These are phyloP conservation scores for Cotesia vestalis DNA, from an alignment of 1,140 invertebrate species.

Conservation along the genomic window DNA sequence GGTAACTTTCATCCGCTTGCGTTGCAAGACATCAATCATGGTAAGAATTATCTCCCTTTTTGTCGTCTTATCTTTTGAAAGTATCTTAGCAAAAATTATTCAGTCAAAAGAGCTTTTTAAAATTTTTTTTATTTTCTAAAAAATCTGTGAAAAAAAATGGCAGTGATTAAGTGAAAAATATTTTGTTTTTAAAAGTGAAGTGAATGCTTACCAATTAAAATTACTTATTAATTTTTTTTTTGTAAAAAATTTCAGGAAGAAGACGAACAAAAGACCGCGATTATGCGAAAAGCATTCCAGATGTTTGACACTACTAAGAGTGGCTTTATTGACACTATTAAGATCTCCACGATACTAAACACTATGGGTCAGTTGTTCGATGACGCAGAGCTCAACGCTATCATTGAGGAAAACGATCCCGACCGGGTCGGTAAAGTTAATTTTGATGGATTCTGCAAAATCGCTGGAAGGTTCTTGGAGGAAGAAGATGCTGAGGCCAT, in stretches of 20 bases:
- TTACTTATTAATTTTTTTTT: conserved; percentile 30
- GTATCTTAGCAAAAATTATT: too few species aligned
- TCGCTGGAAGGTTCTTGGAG: conserved; percentile 89
- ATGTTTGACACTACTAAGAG: conserved; percentile 94
- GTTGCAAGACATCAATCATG: conserved; percentile 49
- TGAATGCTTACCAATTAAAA: background rate
- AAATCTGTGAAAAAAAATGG: too few species aligned
- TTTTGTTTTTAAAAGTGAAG: too few species aligned
- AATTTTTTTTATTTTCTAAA: too few species aligned
- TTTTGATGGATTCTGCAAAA: conserved; percentile 91
- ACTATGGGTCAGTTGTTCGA: conserved; percentile 93
- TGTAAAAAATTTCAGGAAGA: conserved; percentile 68
- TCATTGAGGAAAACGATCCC: conserved; percentile 87
- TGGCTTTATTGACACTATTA: conserved; percentile 88
- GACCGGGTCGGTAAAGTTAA: conserved; percentile 89
- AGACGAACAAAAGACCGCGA: conserved; percentile 84
- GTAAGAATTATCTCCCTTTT: conserved; percentile 43
- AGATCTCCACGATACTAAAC: conserved; percentile 91
- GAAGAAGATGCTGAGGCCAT: conserved; percentile 93
- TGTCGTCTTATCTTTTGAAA: background rate
- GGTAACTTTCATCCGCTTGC: conserved; percentile 48
- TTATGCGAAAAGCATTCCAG: conserved; percentile 91
- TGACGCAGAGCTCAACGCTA: conserved; percentile 81
- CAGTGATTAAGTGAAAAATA: too few species aligned
- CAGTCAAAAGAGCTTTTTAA: too few species aligned